Base-by-base conservation (phyloP, 2,113 vertebrate genomes). In the Thryonomys swinderianus region DNA sequence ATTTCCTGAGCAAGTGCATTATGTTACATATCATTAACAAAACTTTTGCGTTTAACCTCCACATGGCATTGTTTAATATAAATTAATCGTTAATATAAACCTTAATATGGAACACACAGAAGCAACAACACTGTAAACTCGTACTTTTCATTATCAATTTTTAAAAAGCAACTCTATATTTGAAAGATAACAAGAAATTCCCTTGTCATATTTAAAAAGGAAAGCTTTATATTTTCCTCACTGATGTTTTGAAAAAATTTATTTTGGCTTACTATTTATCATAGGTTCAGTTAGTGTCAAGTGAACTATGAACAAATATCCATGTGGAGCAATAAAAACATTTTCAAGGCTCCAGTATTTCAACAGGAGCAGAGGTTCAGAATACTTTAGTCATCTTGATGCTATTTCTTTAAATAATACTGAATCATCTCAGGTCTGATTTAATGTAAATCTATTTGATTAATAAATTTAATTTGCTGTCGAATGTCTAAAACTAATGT, bases 381-480 rank as follows among this genome's bases (percentile, higher is more conserved):
- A 45, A 13, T 48, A 7, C 79, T 14, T 94, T 71, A 64, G 4
- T 94, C 3, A 53, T 85, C 27, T 92, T 69, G 9, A 62, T 6
- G 78, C 87, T 82, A 64, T 90, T 85, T 23, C 21, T 64, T 94
- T 62, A 66, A 42, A 96, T 88, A 94, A 73, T 57, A 9, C 67
- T 87, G 42, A 95, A 27, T 85, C 5, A 23, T 95, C 95, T 51
- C 92, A 81, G 11, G 2, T 82, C 84, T 94, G 45, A 34, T 40
- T 74, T 90, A 16, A 20, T 88, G 55, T 30, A 61, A 90, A 84
- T 34, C 23, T 94, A 48, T 93, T 95, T 98, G 85, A 95, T 25
- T 61, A 97, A 96, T 85, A 94, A 91, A 59, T 81, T 96, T 97
- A 95, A 96, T 97, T 97, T 94, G 14, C 67, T 95, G 61, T 64